Base-by-base conservation (phyloP, 2,113 vertebrate genomes). In the Manacus vitellinus region DNA sequence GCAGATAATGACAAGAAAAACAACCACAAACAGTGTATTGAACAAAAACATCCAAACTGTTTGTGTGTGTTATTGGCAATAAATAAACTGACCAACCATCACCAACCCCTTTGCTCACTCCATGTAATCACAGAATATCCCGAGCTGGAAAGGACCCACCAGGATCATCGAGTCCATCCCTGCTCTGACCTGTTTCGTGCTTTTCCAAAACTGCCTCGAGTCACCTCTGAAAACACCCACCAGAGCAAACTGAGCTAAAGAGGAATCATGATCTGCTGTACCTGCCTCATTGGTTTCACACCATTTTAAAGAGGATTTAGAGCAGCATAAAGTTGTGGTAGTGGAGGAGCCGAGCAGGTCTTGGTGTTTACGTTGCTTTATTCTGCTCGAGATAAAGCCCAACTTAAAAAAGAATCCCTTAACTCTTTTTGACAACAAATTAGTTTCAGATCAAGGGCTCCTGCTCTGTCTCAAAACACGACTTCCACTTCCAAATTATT, bases 361-460 rank as follows among this genome's bases (percentile, higher is more conserved):
- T 3, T 2, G 4, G 28, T 77, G 18, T 95, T 95, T 90, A 78
- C 85, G 17, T 5, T 59, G 75, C 3, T 2, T 66, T 81, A 10
- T 30, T 39, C 55, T 52, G 80, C 86, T 80, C 3, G 1, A 66
- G 86, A 91, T 63, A 77, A 85, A 95, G 67, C 89, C 85, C 74
- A 68, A 21, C 59, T 85, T 47, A 23, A 62, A 41, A 41, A 41
- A 41, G 35, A 86, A 70, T 30, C 86, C 76, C 87, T 70, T 96
- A 96, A 96, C 82, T 90, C 81, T 95, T 97, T 88, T 92, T 97
- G 97, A 96, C 97, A 96, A 97, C 95, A 98, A 97, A 98, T 97
- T 97, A 97, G 97, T 97, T 98, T 97, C 94, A 97, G 97, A 97
- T 91, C 95, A 97, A 96, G 93, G 65, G 93, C 74, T 97, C 81